A percentile compares a stretch with the other conserved stretches of the same genome.
phyloP scores from a whole-genome alignment of 2,797 vertebrate genomes.

The Neosilurus mollespiculum region DNA sequence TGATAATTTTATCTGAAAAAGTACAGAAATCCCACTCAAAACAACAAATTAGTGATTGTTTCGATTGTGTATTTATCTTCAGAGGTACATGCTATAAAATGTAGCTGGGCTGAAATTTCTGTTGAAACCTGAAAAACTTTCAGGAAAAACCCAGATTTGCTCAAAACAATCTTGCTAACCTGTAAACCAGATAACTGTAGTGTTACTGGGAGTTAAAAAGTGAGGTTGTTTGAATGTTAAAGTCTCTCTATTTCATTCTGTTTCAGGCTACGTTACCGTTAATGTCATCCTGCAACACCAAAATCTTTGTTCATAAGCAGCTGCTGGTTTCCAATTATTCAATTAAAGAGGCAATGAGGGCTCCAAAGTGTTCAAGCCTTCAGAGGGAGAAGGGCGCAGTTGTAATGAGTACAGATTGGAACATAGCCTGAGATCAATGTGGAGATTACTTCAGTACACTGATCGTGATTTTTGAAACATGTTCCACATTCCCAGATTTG shows the following conservation, averaged over 20 bases:
- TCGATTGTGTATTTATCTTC: too few species aligned
- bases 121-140: background rate
- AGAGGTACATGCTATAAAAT: background rate
- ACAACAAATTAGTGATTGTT: too few species aligned
- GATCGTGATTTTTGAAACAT: background rate
- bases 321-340: background rate
- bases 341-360: background rate
- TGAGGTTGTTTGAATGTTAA: background rate
- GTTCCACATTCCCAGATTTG: background rate
- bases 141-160: background rate
- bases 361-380: background rate
- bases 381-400: background rate
- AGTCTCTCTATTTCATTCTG: background rate
- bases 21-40: too few species aligned
- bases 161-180: background rate
- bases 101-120: background rate
- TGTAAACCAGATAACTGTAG: background rate
- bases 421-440: background rate
- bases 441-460: background rate
- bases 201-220: too few species aligned
- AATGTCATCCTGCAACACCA: background rate
- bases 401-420: background rate
- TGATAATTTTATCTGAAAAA: too few species aligned
- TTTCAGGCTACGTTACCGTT: background rate
- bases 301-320: constrained; percentile 3